These are phyloP conservation scores for Drosophila gaucha DNA, from an alignment of 2,888 invertebrate genomes.

Conservation along the genomic window DNA sequence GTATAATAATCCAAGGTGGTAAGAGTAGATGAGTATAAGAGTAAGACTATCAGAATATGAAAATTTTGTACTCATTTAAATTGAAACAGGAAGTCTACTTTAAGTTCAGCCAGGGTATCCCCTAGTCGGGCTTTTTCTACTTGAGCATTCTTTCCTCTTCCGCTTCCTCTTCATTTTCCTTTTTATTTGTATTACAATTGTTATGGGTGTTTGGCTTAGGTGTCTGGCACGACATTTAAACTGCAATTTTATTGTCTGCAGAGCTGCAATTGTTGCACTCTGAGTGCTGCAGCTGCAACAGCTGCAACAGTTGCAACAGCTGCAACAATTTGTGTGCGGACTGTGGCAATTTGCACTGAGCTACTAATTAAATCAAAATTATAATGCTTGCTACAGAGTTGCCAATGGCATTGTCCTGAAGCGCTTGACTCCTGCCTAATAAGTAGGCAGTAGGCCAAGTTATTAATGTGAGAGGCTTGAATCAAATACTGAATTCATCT, in stretches of 20 bases:
- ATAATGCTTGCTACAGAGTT: conserved; percentile 3
- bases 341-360: conserved; percentile 14
- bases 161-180: background rate
- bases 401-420: conserved; percentile 4
- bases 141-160: background rate
- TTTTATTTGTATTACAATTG: conserved; percentile 2
- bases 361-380: conserved; percentile 59
- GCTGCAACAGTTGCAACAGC: conserved; percentile 19
- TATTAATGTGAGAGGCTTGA: background rate
- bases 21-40: too few species aligned
- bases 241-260: conserved; percentile 14
- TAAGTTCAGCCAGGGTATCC: background rate
- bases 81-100: too few species aligned
- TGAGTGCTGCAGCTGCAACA: conserved; percentile 24
- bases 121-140: background rate
- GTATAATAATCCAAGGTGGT: too few species aligned
- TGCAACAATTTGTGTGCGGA: background rate
- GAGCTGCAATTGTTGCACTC: conserved; percentile 1
- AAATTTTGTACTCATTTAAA: too few species aligned
- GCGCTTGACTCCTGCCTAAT: background rate
- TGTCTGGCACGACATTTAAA: conserved; percentile 37
- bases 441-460: background rate
- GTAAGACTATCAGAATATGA: too few species aligned
- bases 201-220: conserved; percentile 15
- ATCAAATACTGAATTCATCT: background rate